Conservation (phyloP, 1,140 invertebrate species). For the Drosophila sechellia region DNA sequence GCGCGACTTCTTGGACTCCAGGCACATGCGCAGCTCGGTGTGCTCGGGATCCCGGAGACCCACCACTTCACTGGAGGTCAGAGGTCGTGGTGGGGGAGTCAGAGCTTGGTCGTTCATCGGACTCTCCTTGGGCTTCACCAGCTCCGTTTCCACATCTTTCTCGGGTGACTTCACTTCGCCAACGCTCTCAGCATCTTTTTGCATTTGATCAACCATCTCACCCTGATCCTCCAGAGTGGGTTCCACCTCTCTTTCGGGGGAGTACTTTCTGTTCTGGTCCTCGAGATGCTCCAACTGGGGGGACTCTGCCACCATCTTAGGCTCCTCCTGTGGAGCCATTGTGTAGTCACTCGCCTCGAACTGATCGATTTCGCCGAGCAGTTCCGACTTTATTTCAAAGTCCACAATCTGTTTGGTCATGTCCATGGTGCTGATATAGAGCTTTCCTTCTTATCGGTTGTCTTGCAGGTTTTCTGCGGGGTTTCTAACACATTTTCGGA, state of each 20-base stretch:
- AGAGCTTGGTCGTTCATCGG: constrained; percentile 42
- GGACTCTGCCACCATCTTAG: constrained; percentile 23
- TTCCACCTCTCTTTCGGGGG: constrained; percentile 18
- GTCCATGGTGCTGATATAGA: constrained; percentile 59
- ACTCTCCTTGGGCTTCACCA: constrained; percentile 27
- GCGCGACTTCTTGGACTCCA: constrained; percentile 68
- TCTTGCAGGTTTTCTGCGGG: constrained; percentile 8
- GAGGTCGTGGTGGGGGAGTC: constrained; percentile 74
- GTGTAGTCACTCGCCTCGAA: constrained; percentile 65
- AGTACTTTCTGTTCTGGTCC: constrained; percentile 10
- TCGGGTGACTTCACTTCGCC: constrained; percentile 9
- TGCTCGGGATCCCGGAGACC: constrained; percentile 61
- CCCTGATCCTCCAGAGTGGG: not conserved
- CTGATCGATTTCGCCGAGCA: constrained; percentile 27
- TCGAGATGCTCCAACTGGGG: not conserved
- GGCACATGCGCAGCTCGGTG: constrained; percentile 64
- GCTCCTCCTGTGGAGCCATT: constrained; percentile 43
- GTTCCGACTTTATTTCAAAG: constrained; percentile 67
- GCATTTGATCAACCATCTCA: not conserved
- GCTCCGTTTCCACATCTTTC: constrained; percentile 13
- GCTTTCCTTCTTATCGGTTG: constrained; percentile 17
- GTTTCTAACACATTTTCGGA: constrained; percentile 44
- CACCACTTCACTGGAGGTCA: constrained; percentile 80
- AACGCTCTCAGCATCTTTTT: not conserved
- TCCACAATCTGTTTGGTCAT: constrained; percentile 82